Evolutionary conservation across 2,888 invertebrate genomes (phyloP).

Genomic region (Lymantria dispar): DNA sequence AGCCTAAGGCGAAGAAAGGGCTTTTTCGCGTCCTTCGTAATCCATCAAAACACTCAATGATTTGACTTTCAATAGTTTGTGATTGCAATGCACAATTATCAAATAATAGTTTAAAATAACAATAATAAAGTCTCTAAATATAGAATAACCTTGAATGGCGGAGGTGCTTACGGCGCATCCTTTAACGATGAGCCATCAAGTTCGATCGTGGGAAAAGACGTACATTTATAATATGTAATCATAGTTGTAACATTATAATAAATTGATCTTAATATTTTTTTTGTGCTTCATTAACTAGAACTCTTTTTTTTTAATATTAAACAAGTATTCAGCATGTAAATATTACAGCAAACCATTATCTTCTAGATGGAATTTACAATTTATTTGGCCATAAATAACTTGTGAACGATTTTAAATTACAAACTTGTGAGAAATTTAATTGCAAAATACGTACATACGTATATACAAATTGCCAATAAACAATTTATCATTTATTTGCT

Average conservation of each 20-base stretch:
- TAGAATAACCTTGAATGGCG: conserved; percentile 18
- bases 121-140: conserved; percentile 3
- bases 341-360: conserved; percentile 7
- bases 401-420: conserved; percentile 27
- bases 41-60: too few species aligned
- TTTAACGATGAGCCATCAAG: conserved; percentile 21
- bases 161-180: conserved; percentile 12
- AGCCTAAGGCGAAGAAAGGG: too few species aligned
- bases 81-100: too few species aligned
- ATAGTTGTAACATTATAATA: neutral
- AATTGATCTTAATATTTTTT: neutral
- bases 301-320: neutral
- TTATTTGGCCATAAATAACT: conserved; percentile 12
- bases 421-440: conserved; percentile 17
- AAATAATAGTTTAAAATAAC: too few species aligned
- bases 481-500: conserved; percentile 28
- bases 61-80: too few species aligned
- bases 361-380: neutral
- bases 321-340: neutral
- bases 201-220: conserved; percentile 27
- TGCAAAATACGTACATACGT: conserved; percentile 11
- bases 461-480: conserved; percentile 26
- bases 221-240: neutral
- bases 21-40: too few species aligned
- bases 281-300: neutral